Base-by-base conservation (phyloP, 2,113 vertebrate species). In the Dunckerocampus dactyliophorus region DNA sequence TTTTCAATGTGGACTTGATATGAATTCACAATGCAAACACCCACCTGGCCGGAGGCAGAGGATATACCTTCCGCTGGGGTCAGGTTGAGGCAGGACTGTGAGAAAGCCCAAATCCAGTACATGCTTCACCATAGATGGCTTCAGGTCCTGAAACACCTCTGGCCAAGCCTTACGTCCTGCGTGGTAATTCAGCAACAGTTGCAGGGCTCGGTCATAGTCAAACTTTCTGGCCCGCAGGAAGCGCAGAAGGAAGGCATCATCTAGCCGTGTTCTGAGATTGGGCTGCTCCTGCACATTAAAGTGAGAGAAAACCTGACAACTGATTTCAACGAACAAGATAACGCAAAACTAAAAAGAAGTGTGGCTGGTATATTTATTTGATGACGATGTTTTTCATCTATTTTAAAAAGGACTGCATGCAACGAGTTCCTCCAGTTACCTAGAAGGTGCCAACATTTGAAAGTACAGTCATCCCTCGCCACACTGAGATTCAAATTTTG, bases 171-270 rank as follows among this genome's bases (percentile, higher is more conserved):
- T 92, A 50, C 95, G 88, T 24, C 95, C 95, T 14, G 85, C 89
- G 52, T 99, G 94, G 87, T 99, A 99, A 79, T 96, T 99, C 61
- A 98, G 88, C 47, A 99, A 91, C 53, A 99, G 92, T 88, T 97
- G 95, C 49, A 99, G 88, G 0, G 96, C 95, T 0, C 96, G 90
- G 76, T 99, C 97, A 0, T 99, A 98, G 83, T 99, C 96, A 0
- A 99, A 99, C 80, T 99, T 99, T 80, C 97, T 92, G 70, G 97
- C 97, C 46, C 97, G 91, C 60, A 99, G 94, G 86, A 99, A 99
- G 42, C 95, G 93, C 12, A 99, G 83, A 47, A 99, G 88, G 66
- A 98, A 99, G 42, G 92, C 85, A 6, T 99, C 97, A 0, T 99
- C 97, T 47, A 98, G 88, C 4, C 94, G 87, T 0, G 97, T 98